Percentiles rank a stretch among this genome's conserved stretches.
Conservation (phyloP, 2,797 vertebrate species). For the Octomys mimax region DNA sequence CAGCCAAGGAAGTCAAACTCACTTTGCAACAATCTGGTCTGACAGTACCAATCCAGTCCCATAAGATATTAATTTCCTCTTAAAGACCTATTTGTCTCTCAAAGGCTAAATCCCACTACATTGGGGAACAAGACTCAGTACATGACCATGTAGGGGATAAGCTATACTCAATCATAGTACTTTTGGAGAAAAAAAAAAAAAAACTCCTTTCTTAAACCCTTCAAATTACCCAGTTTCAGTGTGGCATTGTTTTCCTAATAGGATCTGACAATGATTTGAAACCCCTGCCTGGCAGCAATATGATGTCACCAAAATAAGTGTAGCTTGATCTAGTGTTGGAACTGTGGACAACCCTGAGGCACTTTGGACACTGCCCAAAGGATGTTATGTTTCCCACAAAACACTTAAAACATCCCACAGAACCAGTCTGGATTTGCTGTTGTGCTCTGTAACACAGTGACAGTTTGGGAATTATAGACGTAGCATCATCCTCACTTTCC, state of each 20-base stretch:
- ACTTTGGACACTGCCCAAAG: background rate
- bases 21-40: background rate
- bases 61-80: background rate
- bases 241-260: background rate
- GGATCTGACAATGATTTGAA: constrained; percentile 1
- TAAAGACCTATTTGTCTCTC: background rate
- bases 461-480: background rate
- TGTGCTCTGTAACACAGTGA: background rate
- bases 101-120: background rate
- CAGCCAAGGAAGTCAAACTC: background rate
- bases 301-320: background rate
- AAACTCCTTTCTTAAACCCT: background rate
- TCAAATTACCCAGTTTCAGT: constrained; percentile 19
- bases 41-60: background rate
- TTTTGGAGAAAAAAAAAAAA: background rate
- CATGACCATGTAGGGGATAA: background rate
- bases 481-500: background rate
- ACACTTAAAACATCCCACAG: background rate
- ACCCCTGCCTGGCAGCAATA: constrained; percentile 24
- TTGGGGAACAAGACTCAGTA: background rate
- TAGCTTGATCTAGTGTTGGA: background rate
- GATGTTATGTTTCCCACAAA: background rate
- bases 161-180: background rate
- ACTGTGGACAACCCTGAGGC: background rate
- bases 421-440: background rate